phyloP scores from a whole-genome alignment of 2,888 invertebrate species.

The Megalurothrips usitatus region DNA sequence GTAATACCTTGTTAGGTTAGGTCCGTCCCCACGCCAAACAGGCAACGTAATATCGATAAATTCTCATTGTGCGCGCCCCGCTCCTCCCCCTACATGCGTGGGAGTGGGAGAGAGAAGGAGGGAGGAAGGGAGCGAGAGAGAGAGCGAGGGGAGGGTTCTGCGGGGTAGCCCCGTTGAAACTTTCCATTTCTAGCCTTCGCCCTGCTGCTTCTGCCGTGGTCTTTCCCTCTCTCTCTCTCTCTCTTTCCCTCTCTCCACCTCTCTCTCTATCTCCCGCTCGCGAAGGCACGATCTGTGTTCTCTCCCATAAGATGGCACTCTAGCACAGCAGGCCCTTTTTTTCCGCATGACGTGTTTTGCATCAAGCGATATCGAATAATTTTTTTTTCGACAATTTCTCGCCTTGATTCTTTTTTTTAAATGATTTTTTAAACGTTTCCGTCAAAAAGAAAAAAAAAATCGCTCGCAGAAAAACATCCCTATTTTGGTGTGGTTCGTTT shows the following conservation, averaged over 20 bases:
- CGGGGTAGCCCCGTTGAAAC: no score
- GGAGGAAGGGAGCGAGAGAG: not conserved
- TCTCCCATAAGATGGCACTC: not conserved
- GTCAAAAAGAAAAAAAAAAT: not conserved
- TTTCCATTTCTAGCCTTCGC: no score
- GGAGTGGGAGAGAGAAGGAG: not conserved
- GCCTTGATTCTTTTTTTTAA: no score
- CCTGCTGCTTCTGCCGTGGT: constrained; percentile 29
- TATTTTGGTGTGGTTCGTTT: not conserved
- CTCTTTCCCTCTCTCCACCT: constrained; percentile 34
- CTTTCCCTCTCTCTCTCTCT: not conserved
- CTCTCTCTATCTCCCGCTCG: constrained; percentile 31
- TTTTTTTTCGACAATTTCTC: no score
- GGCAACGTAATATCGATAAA: constrained; percentile 23
- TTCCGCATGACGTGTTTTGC: no score
- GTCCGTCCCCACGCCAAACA: constrained; percentile 22
- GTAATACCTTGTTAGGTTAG: constrained; percentile 26
- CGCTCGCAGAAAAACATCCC: not conserved
- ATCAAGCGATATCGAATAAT: no score
- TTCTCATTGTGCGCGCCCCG: constrained; percentile 4
- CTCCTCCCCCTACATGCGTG: constrained; percentile 16
- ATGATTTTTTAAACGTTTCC: no score
- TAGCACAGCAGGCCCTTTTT: no score
- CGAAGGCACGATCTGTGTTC: not conserved
- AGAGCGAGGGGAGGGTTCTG: not conserved